Evolutionary conservation across 2,797 vertebrate species (phyloP).

Genomic region (Cetoscarus ocellatus): DNA sequence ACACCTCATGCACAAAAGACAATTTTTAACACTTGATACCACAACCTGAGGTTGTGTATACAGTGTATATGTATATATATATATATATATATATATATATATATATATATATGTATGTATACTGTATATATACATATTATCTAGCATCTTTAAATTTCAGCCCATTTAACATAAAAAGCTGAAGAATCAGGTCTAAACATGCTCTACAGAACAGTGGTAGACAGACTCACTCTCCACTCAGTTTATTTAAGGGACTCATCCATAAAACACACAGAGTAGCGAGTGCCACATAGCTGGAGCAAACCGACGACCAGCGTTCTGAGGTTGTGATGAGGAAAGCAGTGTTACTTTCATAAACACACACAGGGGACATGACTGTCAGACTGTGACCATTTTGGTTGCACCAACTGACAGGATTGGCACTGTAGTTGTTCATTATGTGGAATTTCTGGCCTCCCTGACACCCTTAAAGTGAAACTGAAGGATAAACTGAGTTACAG

Average conservation of each 20-base stretch:
- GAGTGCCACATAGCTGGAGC: constrained; percentile 77
- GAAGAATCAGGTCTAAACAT: constrained; percentile 62
- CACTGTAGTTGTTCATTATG: constrained; percentile 84
- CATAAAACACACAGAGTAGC: constrained; percentile 79
- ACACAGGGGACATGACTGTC: constrained; percentile 78
- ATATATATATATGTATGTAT: too few relatives aligned
- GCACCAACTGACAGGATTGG: constrained; percentile 82
- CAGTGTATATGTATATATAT: too few relatives aligned
- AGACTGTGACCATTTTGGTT: constrained; percentile 83
- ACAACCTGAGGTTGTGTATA: too few relatives aligned
- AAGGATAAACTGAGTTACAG: constrained; percentile 83
- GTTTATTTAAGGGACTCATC: constrained; percentile 85
- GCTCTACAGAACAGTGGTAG: constrained; percentile 73
- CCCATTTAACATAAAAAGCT: constrained; percentile 55
- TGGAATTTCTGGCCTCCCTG: constrained; percentile 83
- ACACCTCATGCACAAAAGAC: constrained; percentile 50
- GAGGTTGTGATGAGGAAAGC: constrained; percentile 80
- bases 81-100: too few relatives aligned
- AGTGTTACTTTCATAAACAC: constrained; percentile 80
- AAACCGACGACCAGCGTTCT: constrained; percentile 77
- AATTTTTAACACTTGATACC: constrained; percentile 4
- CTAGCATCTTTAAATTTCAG: constrained; percentile 44
- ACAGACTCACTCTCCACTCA: constrained; percentile 67
- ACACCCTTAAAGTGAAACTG: constrained; percentile 80
- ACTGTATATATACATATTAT: too few relatives aligned